A percentile compares a stretch with the other conserved stretches of the same genome.
Conservation (phyloP, 2,888 invertebrate species). For the Ametastegia equiseti region DNA sequence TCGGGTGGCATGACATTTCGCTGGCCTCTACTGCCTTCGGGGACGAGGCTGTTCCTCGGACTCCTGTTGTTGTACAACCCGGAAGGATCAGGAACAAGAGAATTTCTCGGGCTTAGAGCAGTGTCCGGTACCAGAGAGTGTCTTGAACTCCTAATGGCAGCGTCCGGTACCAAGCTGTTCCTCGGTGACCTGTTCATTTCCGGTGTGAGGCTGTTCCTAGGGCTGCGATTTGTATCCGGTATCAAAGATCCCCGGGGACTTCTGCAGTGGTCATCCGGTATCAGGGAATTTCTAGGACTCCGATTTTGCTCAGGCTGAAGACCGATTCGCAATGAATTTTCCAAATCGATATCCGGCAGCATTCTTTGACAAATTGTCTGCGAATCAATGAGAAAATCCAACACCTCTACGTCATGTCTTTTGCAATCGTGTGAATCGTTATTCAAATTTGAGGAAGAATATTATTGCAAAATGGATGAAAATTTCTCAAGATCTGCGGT, state of each 20-base stretch:
- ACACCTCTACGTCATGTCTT: not conserved
- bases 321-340: constrained; percentile 79
- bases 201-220: constrained; percentile 81
- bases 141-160: constrained; percentile 79
- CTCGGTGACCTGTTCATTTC: constrained; percentile 79
- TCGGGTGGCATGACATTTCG: constrained; percentile 40
- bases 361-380: constrained; percentile 76
- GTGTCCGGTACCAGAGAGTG: constrained; percentile 81
- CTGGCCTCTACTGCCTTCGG: constrained; percentile 72
- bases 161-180: constrained; percentile 79
- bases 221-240: constrained; percentile 74
- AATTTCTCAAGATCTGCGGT: too few species aligned
- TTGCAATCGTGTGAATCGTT: too few species aligned
- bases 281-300: constrained; percentile 82
- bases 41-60: constrained; percentile 80
- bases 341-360: constrained; percentile 80
- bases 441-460: too few species aligned
- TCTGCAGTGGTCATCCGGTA: constrained; percentile 78
- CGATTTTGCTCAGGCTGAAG: constrained; percentile 78
- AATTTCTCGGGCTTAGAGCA: constrained; percentile 80
- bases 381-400: constrained; percentile 31
- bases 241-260: constrained; percentile 79
- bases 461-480: too few species aligned
- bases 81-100: constrained; percentile 79
- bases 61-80: constrained; percentile 76